These are phyloP conservation scores for Leptinotarsa juncta DNA, from an alignment of 2,888 invertebrate genomes.

Conservation along the genomic window DNA sequence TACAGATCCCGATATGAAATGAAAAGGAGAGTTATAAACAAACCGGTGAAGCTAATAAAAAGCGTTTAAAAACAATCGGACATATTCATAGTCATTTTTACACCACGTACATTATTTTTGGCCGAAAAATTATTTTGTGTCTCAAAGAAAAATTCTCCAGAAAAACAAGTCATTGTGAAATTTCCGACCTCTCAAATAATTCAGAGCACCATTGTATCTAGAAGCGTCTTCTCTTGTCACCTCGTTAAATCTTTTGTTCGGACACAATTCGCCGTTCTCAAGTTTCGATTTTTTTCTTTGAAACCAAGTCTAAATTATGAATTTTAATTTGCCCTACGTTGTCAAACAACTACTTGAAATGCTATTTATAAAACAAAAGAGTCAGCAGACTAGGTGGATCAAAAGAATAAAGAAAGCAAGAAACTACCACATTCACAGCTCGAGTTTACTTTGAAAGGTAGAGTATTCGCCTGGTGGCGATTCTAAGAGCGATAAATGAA, in stretches of 20 bases:
- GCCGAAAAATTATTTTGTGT: no score
- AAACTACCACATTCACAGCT: not conserved
- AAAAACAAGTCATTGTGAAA: not conserved
- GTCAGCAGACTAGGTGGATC: conserved; percentile 25
- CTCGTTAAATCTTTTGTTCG: conserved; percentile 20
- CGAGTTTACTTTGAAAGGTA: not conserved
- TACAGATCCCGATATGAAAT: no score
- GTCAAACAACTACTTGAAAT: conserved; percentile 38
- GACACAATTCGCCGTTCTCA: not conserved
- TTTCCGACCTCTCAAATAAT: not conserved
- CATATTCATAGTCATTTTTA: no score
- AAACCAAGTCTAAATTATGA: conserved; percentile 30
- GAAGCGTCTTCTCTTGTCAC: conserved; percentile 2
- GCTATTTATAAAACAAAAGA: conserved; percentile 39
- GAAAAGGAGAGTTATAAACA: no score
- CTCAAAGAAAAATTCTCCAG: not conserved
- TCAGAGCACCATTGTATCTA: conserved; percentile 10
- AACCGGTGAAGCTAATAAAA: no score
- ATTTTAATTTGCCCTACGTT: conserved; percentile 36
- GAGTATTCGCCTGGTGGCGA: not conserved
- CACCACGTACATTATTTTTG: no score
- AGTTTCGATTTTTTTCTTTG: conserved; percentile 26
- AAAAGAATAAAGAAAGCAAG: conserved; percentile 26
- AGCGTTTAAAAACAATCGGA: no score
- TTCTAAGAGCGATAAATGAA: not conserved